Evolutionary conservation across 2,888 invertebrate species (phyloP).

Genomic region (Herminia tarsipennalis): DNA sequence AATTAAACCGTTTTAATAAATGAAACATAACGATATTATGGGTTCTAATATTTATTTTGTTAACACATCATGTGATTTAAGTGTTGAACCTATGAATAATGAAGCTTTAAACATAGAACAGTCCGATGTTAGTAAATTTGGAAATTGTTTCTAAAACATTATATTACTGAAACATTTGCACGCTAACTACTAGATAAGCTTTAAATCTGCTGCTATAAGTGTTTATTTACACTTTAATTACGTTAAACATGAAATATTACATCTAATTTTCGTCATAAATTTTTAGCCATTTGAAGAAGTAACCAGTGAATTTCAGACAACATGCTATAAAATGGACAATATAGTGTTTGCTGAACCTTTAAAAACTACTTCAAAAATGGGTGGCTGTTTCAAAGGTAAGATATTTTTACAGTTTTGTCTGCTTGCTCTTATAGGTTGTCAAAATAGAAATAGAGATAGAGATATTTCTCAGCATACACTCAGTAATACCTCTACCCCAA

Average conservation of each 20-base stretch:
- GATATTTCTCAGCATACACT: too few species aligned
- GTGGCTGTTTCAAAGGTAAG: neutral
- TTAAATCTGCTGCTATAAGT: too few species aligned
- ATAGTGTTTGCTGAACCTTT: conserved; percentile 37
- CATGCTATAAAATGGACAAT: conserved; percentile 13
- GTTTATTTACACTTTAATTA: too few species aligned
- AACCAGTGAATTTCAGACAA: neutral
- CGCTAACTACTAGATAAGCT: too few species aligned
- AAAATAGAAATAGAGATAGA: too few species aligned
- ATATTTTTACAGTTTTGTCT: too few species aligned
- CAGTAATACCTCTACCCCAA: too few species aligned
- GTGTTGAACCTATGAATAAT: neutral
- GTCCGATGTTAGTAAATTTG: conserved; percentile 22
- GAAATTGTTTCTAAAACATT: neutral
- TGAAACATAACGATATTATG: conserved; percentile 16
- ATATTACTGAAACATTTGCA: too few species aligned
- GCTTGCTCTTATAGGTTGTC: too few species aligned
- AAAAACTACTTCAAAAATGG: neutral
- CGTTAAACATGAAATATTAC: too few species aligned
- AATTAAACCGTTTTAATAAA: neutral
- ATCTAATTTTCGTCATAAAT: too few species aligned
- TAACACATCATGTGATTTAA: neutral
- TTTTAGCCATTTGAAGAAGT: conserved; percentile 26
- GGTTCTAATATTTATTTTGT: conserved; percentile 1
- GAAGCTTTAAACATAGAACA: neutral